phyloP scores from a whole-genome alignment of 2,888 invertebrate genomes.

The Brachypalpus laphriformis region DNA sequence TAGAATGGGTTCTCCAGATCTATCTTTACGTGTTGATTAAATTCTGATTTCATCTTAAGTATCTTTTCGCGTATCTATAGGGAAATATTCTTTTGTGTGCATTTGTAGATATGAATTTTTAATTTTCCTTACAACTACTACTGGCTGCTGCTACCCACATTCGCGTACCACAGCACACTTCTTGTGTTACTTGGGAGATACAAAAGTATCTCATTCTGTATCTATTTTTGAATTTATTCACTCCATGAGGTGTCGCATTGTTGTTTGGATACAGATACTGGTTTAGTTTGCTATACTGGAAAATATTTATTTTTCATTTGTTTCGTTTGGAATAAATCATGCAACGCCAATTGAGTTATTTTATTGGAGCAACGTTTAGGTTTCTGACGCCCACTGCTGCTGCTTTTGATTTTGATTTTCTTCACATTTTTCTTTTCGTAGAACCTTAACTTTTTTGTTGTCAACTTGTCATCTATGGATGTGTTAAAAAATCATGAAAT shows the following conservation, averaged over 20 bases:
- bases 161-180: conserved; percentile 22
- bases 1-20: conserved; percentile 27
- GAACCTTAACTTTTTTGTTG: background rate
- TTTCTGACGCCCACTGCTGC: conserved; percentile 43
- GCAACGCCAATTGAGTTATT: conserved; percentile 44
- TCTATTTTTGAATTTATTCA: conserved; percentile 8
- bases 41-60: conserved; percentile 56
- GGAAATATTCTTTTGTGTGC: conserved; percentile 28
- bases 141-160: conserved; percentile 33
- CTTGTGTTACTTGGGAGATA: conserved; percentile 15
- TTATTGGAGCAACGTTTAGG: conserved; percentile 52
- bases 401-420: background rate
- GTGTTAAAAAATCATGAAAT: conserved; percentile 40
- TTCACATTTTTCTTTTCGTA: background rate
- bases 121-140: background rate
- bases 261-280: conserved; percentile 26
- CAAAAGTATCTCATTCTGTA: conserved; percentile 7
- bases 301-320: conserved; percentile 13
- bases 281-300: background rate
- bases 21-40: conserved; percentile 50
- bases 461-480: conserved; percentile 30
- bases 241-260: conserved; percentile 58
- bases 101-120: conserved; percentile 36
- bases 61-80: background rate
- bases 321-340: conserved; percentile 47